Evolutionary conservation across 2,888 invertebrate species (phyloP), one percentile per base, ranked within the genome.

Genomic region (Dasysyrphus tricinctus): DNA sequence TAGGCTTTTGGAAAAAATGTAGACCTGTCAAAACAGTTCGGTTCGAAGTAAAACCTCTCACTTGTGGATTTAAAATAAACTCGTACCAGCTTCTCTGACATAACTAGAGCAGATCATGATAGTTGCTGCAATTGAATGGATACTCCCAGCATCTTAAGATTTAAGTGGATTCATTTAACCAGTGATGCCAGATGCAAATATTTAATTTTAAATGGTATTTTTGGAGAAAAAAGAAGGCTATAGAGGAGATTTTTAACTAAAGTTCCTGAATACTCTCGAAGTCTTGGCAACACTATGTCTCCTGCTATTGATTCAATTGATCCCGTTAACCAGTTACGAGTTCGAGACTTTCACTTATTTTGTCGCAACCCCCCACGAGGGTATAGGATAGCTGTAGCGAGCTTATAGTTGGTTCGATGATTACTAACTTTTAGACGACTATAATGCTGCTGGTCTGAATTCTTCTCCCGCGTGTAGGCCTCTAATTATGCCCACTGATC

Each of bases 401-500:
- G 24, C 12, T 51, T 9, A 11, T 34, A 57, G 39, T 61, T 42
- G 14, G 7, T 0, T 29, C n/a, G 69, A 39, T 51, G 69, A 51
- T 69, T 24, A 54, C 34, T 16, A 51, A 51, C 8, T 16, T 12
- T 16, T 12, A 49, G 19, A 51, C 19, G n/a, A 29, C 39, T 14
- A 16, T 6, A 2, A 16, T 57, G n/a, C 76, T 59, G 32, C 42
- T 51, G 61, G 34, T 73, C 75, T 84, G 67, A 73, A 80, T 84
- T 77, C 73, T 78, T 85, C 79, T 75, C 75, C 79, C n/a, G 47
- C 32, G 73, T 84, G 82, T 82, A 82, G 78, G 82, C 86, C 82
- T 86, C 86, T 86, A 86, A 86, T 86, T 86, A 79, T 81, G 78
- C 65, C 82, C 70, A 70, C 80, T 70, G 85, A 85, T 85, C 74